A percentile compares a stretch with the other conserved stretches of the same genome.
phyloP scores from a whole-genome alignment of 2,113 vertebrate species.

The Macquaria ambigua region DNA sequence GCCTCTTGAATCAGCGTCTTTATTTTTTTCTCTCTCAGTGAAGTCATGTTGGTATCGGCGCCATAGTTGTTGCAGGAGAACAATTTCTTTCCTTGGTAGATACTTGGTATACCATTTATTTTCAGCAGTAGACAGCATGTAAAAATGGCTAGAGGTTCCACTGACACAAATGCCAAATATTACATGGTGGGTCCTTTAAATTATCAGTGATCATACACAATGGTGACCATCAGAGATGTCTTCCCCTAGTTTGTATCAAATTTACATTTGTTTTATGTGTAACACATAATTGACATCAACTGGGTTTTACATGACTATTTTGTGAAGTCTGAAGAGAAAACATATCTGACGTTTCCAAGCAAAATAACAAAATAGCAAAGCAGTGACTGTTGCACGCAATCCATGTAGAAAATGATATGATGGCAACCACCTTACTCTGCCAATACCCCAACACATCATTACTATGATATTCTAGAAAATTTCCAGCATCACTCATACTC shows the following conservation, averaged over 20 bases:
- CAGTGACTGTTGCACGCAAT: neutral
- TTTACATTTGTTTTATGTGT: neutral
- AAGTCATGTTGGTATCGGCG: neutral
- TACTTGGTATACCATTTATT: neutral
- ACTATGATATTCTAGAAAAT: slow-evolving; percentile 7
- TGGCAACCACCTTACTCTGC: neutral
- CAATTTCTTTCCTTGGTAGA: neutral
- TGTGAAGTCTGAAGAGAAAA: slow-evolving; percentile 2
- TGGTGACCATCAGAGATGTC: neutral
- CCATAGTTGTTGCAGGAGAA: too few relatives aligned
- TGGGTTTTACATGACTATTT: too few relatives aligned
- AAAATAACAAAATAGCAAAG: slow-evolving; percentile 13
- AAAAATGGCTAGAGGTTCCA: neutral
- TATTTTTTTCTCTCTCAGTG: neutral
- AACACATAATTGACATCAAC: neutral
- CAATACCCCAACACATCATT: slow-evolving; percentile 19
- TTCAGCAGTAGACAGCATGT: neutral
- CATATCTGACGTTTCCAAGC: neutral
- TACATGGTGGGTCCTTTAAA: neutral
- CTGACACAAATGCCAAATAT: neutral
- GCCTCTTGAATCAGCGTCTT: neutral
- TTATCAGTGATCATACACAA: neutral
- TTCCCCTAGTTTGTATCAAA: neutral
- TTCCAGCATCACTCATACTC: slow-evolving; percentile 7
- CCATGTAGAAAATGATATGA: slow-evolving; percentile 6